Base-by-base conservation (phyloP, 2,113 vertebrate genomes). In the Cyphomyrus plagiostoma region DNA sequence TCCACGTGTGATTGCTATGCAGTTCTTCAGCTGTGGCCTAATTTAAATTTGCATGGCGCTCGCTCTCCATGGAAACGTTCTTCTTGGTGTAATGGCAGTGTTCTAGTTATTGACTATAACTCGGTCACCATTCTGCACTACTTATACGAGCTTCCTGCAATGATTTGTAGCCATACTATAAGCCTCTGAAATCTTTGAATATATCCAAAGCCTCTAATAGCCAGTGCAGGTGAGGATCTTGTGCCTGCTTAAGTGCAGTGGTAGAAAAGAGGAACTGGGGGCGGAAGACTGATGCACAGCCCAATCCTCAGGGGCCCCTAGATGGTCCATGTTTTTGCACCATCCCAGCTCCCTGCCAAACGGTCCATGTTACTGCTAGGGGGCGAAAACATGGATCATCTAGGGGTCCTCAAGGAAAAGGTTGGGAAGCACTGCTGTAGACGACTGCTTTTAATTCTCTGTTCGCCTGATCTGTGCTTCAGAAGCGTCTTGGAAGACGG, bases 401-500 rank as follows among this genome's bases (percentile, higher is more conserved):
- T 66, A 3, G 23, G n/a, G n/a, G 9, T 26, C 58, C 58, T 26
- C 0, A 26, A 26, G n/a, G n/a, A 70, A 11, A n/a, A 11, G n/a
- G 3, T 13, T 70, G 62, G 30, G n/a, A 70, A 30, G n/a, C n/a
- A n/a, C 62, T 70, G n/a, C 62, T 30, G 10, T 70, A 70, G 58
- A 66, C 3, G 1, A 4, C n/a, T 9, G 10, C 62, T 70, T 70
- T 11, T 70, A 70, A 46, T 89, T 19, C 49, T 88, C 49, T 50
- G 21, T 66, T 45, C 89, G 52, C 80, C 15, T 74, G 88, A n/a
- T 62, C 42, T 77, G 91, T 93, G 26, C 91, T 91, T 86, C 90
- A 99, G 98, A 97, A 88, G 94, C 94, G 90, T 96, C 95, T 10
- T 99, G 98, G 98, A 97, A 97, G 88, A 94, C 96, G 87, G 94